Evolutionary conservation across 2,797 vertebrate genomes (phyloP).

Genomic region (Euthynnus affinis): DNA sequence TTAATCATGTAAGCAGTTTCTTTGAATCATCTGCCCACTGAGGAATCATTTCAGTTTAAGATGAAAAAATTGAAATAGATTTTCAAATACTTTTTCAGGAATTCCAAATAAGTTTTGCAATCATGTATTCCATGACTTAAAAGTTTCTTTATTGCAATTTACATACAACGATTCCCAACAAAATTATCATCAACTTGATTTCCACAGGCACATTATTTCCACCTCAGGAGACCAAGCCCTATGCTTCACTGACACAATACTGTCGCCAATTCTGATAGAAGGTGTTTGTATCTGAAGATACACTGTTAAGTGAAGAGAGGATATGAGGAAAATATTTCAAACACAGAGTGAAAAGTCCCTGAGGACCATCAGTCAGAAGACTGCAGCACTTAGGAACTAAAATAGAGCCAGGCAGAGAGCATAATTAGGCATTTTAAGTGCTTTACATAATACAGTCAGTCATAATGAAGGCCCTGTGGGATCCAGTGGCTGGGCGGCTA

Average conservation of each 20-base stretch:
- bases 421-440: constrained; percentile 86
- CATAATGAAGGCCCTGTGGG: constrained; percentile 80
- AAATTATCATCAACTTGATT: constrained; percentile 46
- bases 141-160: constrained; percentile 51
- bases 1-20: constrained; percentile 77
- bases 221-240: constrained; percentile 30
- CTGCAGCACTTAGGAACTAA: constrained; percentile 83
- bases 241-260: constrained; percentile 43
- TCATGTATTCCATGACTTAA: constrained; percentile 22
- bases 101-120: constrained; percentile 51
- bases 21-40: constrained; percentile 68
- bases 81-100: constrained; percentile 47
- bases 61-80: constrained; percentile 49
- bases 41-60: constrained; percentile 62
- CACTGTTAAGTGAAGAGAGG: constrained; percentile 65
- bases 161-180: constrained; percentile 44
- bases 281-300: constrained; percentile 72
- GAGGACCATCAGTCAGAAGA: constrained; percentile 81
- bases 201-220: constrained; percentile 36
- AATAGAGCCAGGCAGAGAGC: constrained; percentile 82
- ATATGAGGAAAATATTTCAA: constrained; percentile 78
- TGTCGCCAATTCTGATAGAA: constrained; percentile 53
- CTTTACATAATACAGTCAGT: constrained; percentile 83
- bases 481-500: constrained; percentile 69
- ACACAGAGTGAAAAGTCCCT: constrained; percentile 74